phyloP scores from a whole-genome alignment of 2,113 vertebrate genomes.

The Etia nguti region DNA sequence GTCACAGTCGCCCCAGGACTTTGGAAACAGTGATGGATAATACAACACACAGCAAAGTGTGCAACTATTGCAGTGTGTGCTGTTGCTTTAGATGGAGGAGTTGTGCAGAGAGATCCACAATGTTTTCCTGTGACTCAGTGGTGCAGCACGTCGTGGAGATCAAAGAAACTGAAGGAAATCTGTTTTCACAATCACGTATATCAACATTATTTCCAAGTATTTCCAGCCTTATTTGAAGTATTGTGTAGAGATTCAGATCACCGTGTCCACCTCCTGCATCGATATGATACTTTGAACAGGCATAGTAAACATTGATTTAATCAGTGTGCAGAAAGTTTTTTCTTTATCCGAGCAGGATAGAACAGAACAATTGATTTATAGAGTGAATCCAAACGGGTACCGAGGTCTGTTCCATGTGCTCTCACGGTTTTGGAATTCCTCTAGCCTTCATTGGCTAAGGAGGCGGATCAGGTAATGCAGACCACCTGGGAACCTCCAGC shows the following conservation, averaged over 20 bases:
- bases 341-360: not conserved
- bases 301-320: not conserved
- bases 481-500: not conserved
- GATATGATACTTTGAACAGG: not conserved
- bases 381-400: not conserved
- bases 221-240: not conserved
- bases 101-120: not conserved
- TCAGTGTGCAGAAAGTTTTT: not conserved
- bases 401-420: not conserved
- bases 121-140: not conserved
- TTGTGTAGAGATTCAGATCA: not conserved
- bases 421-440: not conserved
- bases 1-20: not conserved
- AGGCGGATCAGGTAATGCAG: not conserved
- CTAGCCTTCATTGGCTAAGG: not conserved
- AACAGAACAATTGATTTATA: not conserved
- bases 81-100: not conserved
- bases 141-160: not conserved
- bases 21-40: not conserved
- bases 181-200: not conserved
- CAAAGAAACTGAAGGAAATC: not conserved
- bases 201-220: not conserved
- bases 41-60: not conserved
- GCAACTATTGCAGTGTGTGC: not conserved
- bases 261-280: rapidly evolving